Evolutionary conservation across 2,888 invertebrate species (phyloP).

Genomic region (Amphimallon solstitiale): DNA sequence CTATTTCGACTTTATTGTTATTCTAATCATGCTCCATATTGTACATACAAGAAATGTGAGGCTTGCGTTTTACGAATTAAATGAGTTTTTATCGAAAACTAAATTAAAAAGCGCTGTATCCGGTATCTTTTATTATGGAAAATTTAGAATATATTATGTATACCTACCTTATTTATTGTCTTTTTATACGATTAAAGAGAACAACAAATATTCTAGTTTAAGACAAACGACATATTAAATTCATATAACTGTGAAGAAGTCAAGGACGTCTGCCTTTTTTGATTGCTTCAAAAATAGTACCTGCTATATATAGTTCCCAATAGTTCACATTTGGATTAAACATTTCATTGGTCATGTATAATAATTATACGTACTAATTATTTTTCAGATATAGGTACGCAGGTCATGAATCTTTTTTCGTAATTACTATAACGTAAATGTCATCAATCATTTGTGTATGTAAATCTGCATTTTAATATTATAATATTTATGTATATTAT

Average conservation of each 20-base stretch:
- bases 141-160: not conserved
- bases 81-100: slow-evolving; percentile 11
- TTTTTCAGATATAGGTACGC: no score
- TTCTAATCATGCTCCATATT: slow-evolving; percentile 1
- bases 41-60: slow-evolving; percentile 10
- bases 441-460: no score
- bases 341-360: no score
- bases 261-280: slow-evolving; percentile 1
- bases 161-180: slow-evolving; percentile 1
- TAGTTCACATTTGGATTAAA: not conserved
- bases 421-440: no score
- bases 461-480: no score
- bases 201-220: no score
- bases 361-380: no score
- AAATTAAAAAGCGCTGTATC: not conserved
- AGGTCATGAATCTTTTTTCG: no score
- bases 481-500: no score
- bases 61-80: slow-evolving; percentile 6
- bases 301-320: not conserved
- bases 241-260: slow-evolving; percentile 10
- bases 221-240: not conserved
- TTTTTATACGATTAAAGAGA: not conserved
- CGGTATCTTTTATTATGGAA: slow-evolving; percentile 6
- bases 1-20: slow-evolving; percentile 5
- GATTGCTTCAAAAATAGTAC: not conserved